A percentile compares a stretch with the other conserved stretches of the same genome.
phyloP scores from a whole-genome alignment of 2,888 invertebrate species.

The Dasysyrphus albostriatus region DNA sequence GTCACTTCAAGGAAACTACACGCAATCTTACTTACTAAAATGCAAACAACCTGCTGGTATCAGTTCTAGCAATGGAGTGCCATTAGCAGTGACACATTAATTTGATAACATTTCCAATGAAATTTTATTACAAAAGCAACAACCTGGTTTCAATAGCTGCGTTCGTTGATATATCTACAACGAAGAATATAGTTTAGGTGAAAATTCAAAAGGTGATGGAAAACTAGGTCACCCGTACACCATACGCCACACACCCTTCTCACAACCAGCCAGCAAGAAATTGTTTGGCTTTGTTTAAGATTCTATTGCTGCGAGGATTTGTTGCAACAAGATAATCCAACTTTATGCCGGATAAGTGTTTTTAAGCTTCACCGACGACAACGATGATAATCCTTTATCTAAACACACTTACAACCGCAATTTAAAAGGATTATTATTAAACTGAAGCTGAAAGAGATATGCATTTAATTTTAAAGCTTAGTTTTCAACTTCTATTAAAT shows the following conservation, averaged over 20 bases:
- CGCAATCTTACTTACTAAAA: constrained; percentile 27
- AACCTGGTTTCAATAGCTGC: neutral
- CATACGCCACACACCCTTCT: too few species aligned
- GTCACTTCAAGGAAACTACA: constrained; percentile 29
- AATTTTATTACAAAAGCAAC: constrained; percentile 1
- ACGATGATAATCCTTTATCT: neutral
- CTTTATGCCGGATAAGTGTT: constrained; percentile 5
- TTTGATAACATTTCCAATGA: constrained; percentile 8
- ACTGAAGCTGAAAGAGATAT: neutral
- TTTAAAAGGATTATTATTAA: neutral
- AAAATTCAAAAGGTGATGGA: neutral
- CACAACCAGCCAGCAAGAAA: neutral
- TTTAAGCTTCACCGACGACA: neutral
- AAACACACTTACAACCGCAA: constrained; percentile 10
- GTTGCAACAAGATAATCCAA: constrained; percentile 18
- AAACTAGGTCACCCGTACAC: neutral
- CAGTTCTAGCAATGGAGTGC: constrained; percentile 1
- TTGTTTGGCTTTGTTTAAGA: neutral
- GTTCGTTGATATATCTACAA: neutral
- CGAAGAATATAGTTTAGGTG: neutral
- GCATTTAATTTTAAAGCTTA: neutral
- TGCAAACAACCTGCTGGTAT: constrained; percentile 10
- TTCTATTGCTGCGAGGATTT: neutral
- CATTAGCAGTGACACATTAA: constrained; percentile 46
- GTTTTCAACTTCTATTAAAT: neutral